A percentile compares a stretch with the other conserved stretches of the same genome.
Conservation (phyloP, 2,888 invertebrate genomes). For the Palloptera scutellata region DNA sequence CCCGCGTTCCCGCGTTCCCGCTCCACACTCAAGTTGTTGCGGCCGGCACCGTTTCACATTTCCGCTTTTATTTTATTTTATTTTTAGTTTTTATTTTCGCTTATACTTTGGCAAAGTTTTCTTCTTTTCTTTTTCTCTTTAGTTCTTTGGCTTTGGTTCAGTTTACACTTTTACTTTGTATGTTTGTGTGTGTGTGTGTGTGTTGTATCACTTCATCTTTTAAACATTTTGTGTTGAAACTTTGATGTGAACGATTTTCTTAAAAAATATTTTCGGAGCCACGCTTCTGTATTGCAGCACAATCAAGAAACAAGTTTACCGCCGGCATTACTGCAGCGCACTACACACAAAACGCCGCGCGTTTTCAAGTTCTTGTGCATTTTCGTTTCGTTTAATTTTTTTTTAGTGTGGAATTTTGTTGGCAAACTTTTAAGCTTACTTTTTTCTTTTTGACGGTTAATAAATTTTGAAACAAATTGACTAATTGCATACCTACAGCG, state of each 20-base stretch:
- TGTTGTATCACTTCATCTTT: background rate
- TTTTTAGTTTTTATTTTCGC: too few relatives aligned
- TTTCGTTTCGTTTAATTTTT: background rate
- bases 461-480: slow-evolving; percentile 60
- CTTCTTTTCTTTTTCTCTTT: background rate
- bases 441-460: slow-evolving; percentile 52
- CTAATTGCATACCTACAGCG: slow-evolving; percentile 58
- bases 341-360: slow-evolving; percentile 8
- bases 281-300: too few relatives aligned
- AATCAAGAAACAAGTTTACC: slow-evolving; percentile 47
- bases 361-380: background rate
- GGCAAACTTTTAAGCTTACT: slow-evolving; percentile 8
- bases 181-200: too few relatives aligned
- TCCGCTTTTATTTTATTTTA: background rate
- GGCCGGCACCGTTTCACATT: background rate
- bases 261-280: too few relatives aligned
- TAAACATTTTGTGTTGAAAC: too few relatives aligned
- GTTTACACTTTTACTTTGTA: background rate
- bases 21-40: background rate
- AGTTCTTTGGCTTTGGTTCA: background rate
- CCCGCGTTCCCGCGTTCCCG: background rate
- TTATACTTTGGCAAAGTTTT: background rate
- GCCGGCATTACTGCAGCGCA: slow-evolving; percentile 49
- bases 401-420: too few relatives aligned
- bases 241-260: too few relatives aligned